Evolutionary conservation across 2,888 invertebrate genomes (phyloP).

Genomic region (Eretmocerus hayati): DNA sequence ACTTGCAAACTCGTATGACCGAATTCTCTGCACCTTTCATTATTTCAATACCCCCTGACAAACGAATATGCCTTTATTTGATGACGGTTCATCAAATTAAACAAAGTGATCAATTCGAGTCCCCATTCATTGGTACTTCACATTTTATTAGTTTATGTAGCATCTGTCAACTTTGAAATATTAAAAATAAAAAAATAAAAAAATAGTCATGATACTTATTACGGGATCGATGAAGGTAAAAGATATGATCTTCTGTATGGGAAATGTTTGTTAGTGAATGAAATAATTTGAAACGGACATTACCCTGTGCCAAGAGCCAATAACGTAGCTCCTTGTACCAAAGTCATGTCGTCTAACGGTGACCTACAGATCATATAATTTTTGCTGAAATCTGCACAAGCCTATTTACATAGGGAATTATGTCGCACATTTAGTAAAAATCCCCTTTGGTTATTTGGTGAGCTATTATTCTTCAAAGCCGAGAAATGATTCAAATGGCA

Average conservation of each 20-base stretch:
- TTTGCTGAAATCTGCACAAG: constrained; percentile 10
- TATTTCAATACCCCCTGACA: no score
- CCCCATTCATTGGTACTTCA: no score
- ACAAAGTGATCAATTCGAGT: no score
- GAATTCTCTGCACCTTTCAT: no score
- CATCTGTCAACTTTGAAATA: background rate
- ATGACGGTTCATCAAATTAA: no score
- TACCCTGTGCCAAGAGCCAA: constrained; percentile 45
- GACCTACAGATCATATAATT: constrained; percentile 33
- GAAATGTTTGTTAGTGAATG: constrained; percentile 8
- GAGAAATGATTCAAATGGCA: no score
- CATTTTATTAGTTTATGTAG: no score
- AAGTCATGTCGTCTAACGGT: constrained; percentile 39
- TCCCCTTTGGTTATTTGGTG: no score
- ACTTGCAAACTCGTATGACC: no score
- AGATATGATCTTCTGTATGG: background rate
- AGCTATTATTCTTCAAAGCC: no score
- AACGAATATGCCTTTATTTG: no score
- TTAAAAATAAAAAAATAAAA: background rate
- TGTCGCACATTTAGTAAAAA: background rate
- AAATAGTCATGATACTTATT: background rate
- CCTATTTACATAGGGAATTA: background rate
- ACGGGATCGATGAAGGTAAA: background rate
- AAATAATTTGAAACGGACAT: constrained; percentile 28
- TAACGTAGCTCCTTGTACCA: constrained; percentile 44